Evolutionary conservation across 2,797 vertebrate genomes (phyloP).

Genomic region (Fundulus diaphanus): DNA sequence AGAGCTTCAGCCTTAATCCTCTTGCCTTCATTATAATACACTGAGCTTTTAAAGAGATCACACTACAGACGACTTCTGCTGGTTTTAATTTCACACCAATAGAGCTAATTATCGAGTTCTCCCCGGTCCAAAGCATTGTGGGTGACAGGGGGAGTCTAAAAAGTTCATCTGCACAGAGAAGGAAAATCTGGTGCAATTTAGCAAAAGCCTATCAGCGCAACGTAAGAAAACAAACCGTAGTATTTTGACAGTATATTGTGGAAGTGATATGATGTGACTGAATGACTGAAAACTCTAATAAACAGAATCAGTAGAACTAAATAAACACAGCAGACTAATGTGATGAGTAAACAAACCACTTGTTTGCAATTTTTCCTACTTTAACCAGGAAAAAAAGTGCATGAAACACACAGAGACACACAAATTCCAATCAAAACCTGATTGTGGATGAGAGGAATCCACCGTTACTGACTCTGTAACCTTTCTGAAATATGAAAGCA

Average conservation of each 20-base stretch:
- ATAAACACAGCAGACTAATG: background rate
- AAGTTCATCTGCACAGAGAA: slow-evolving; percentile 69
- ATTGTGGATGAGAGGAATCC: too few relatives aligned
- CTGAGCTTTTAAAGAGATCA: slow-evolving; percentile 83
- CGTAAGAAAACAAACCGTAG: slow-evolving; percentile 24
- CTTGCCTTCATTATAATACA: slow-evolving; percentile 81
- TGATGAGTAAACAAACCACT: too few relatives aligned
- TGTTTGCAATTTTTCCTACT: too few relatives aligned
- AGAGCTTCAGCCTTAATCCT: slow-evolving; percentile 81
- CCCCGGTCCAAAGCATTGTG: slow-evolving; percentile 70
- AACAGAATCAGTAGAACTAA: slow-evolving; percentile 33
- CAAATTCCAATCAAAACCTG: too few relatives aligned
- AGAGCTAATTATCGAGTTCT: slow-evolving; percentile 82
- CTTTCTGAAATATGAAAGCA: too few relatives aligned
- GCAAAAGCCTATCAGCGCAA: slow-evolving; percentile 55
- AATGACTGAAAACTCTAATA: slow-evolving; percentile 14
- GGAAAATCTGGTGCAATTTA: slow-evolving; percentile 67
- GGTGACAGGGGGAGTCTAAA: slow-evolving; percentile 74
- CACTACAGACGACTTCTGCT: slow-evolving; percentile 79
- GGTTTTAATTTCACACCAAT: slow-evolving; percentile 85
- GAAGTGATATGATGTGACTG: slow-evolving; percentile 30
- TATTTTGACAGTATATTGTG: slow-evolving; percentile 54
- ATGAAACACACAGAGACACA: too few relatives aligned
- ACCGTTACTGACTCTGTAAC: too few relatives aligned
- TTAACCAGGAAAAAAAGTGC: too few relatives aligned